Evolutionary conservation across 1,140 invertebrate species (phyloP).

Genomic region (Cardiocondyla obscurior): DNA sequence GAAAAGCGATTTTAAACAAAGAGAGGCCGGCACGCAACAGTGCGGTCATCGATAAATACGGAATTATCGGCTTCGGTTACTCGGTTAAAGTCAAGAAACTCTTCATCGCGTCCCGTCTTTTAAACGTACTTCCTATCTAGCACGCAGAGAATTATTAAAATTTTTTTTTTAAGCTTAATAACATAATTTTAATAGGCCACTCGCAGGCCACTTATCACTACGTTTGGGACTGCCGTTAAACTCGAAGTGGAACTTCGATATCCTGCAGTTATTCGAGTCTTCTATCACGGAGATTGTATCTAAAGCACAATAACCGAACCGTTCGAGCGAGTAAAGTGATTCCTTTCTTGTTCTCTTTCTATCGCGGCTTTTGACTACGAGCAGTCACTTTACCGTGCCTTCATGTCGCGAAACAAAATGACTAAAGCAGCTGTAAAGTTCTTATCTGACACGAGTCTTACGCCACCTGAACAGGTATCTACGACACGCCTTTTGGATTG

Average conservation of each 20-base stretch:
- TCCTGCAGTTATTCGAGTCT: background rate
- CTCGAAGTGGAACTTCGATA: background rate
- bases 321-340: slow-evolving; percentile 12
- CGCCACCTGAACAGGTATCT: slow-evolving; percentile 18
- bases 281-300: background rate
- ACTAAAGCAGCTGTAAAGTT: slow-evolving; percentile 39
- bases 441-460: slow-evolving; percentile 38
- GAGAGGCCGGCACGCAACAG: background rate
- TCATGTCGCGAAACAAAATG: slow-evolving; percentile 11
- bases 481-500: background rate
- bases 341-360: slow-evolving; percentile 54
- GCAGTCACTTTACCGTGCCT: slow-evolving; percentile 23
- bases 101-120: background rate
- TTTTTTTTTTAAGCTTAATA: background rate
- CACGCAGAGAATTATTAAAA: background rate
- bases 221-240: background rate
- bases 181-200: background rate
- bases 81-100: background rate
- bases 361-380: background rate
- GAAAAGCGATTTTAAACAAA: slow-evolving; percentile 56
- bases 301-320: slow-evolving; percentile 1
- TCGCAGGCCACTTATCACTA: background rate
- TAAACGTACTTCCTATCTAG: background rate
- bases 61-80: background rate
- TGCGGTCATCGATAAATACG: background rate